Evolutionary conservation across 2,888 invertebrate species (phyloP).

Genomic region (Lasius fuliginosus): DNA sequence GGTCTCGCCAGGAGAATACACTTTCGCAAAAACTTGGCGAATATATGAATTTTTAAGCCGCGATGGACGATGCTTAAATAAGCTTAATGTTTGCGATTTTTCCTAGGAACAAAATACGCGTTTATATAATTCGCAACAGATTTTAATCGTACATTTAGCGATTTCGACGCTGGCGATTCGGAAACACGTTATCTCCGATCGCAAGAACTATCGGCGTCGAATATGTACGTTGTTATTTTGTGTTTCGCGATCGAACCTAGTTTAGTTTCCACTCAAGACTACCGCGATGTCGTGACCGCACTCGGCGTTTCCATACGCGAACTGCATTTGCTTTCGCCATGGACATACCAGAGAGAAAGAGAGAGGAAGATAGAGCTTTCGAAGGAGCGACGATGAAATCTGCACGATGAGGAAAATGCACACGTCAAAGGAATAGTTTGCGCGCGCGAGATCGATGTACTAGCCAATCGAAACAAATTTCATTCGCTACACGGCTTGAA

Average conservation of each 20-base stretch:
- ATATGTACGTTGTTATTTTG: constrained; percentile 69
- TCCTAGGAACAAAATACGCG: neutral
- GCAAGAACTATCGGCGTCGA: constrained; percentile 49
- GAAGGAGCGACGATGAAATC: constrained; percentile 69
- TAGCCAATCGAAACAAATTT: constrained; percentile 52
- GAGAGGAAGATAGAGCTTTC: constrained; percentile 51
- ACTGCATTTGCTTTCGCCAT: constrained; percentile 51
- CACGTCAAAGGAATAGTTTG: constrained; percentile 67
- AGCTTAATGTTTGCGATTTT: neutral
- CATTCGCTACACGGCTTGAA: constrained; percentile 33
- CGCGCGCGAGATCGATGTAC: constrained; percentile 26
- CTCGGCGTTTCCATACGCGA: constrained; percentile 69
- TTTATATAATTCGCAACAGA: neutral
- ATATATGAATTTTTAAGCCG: constrained; percentile 1
- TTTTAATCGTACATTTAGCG: constrained; percentile 43
- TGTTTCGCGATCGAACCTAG: constrained; percentile 72
- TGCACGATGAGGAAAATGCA: constrained; percentile 61
- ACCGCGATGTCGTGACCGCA: constrained; percentile 72
- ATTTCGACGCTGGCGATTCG: constrained; percentile 60
- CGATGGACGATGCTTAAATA: neutral
- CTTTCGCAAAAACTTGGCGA: neutral
- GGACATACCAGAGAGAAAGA: constrained; percentile 60
- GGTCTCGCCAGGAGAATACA: constrained; percentile 27
- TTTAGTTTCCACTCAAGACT: constrained; percentile 74
- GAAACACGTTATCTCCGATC: constrained; percentile 66